These are phyloP conservation scores for Anodontia alba DNA, from an alignment of 2,888 invertebrate genomes.

Conservation along the genomic window DNA sequence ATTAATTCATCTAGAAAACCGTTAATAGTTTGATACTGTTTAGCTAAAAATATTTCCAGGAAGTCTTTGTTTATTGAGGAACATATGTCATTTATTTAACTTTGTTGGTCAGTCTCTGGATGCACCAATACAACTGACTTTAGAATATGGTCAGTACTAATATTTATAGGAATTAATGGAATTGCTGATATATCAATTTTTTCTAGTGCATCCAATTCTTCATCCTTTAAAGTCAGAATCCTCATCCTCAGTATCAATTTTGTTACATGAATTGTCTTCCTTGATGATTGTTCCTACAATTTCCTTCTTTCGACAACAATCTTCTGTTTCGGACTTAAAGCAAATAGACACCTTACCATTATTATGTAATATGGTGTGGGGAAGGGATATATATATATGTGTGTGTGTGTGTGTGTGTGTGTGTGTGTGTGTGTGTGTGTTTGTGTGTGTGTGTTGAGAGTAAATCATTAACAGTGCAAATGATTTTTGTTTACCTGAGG, in stretches of 20 bases:
- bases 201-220: constrained; percentile 11
- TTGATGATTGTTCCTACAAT: neutral
- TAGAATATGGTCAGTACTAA: constrained; percentile 14
- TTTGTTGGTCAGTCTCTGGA: constrained; percentile 16
- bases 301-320: no score
- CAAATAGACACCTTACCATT: no score
- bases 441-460: no score
- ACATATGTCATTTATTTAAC: constrained; percentile 7
- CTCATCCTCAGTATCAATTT: neutral
- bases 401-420: no score
- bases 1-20: neutral
- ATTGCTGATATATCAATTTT: neutral
- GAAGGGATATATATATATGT: no score
- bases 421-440: no score
- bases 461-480: no score
- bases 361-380: no score
- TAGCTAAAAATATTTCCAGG: neutral
- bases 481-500: no score
- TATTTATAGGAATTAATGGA: constrained; percentile 14
- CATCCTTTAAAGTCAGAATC: constrained; percentile 38
- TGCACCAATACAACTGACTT: neutral
- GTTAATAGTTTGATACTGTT: neutral
- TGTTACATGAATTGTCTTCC: neutral
- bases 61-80: constrained; percentile 3
- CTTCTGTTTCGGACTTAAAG: no score